Conservation (phyloP, 2,113 vertebrate species). For the Cavia porcellus region DNA sequence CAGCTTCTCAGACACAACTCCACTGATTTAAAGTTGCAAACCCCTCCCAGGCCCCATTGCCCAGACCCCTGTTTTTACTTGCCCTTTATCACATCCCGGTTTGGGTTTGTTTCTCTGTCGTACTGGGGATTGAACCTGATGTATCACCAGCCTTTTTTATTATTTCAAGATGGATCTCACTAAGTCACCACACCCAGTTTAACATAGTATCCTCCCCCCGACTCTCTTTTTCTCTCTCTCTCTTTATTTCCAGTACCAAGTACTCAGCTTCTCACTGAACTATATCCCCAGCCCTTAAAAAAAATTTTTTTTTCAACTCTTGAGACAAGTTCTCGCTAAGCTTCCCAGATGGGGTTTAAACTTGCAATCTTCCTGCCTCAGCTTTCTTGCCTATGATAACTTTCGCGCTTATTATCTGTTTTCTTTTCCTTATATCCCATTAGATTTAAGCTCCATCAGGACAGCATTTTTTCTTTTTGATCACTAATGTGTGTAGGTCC, state of each 20-base stretch:
- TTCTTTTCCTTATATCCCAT: not conserved
- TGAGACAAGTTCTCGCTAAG: not conserved
- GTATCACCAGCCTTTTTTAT: not conserved
- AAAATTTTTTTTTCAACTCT: not conserved
- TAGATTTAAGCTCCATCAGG: conserved; percentile 1
- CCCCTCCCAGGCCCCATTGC: not conserved
- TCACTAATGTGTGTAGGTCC: not conserved
- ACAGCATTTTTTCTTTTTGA: not conserved
- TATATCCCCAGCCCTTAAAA: not conserved
- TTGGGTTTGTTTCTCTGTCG: not conserved
- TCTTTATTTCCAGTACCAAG: not conserved
- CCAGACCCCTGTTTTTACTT: not conserved
- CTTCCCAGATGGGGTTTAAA: not conserved
- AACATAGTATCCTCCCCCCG: no score
- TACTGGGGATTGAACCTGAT: not conserved
- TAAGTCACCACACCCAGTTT: not conserved
- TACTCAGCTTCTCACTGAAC: not conserved
- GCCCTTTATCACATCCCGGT: not conserved
- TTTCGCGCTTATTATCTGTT: not conserved
- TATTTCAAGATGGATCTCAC: not conserved
- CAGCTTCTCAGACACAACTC: not conserved
- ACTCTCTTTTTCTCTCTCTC: not conserved
- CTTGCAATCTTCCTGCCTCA: not conserved
- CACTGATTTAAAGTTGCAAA: not conserved
- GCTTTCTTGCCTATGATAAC: not conserved